These are phyloP conservation scores for Lepidocolaptes lacrymiger DNA, from an alignment of 2,797 vertebrate genomes.

Conservation along the genomic window DNA sequence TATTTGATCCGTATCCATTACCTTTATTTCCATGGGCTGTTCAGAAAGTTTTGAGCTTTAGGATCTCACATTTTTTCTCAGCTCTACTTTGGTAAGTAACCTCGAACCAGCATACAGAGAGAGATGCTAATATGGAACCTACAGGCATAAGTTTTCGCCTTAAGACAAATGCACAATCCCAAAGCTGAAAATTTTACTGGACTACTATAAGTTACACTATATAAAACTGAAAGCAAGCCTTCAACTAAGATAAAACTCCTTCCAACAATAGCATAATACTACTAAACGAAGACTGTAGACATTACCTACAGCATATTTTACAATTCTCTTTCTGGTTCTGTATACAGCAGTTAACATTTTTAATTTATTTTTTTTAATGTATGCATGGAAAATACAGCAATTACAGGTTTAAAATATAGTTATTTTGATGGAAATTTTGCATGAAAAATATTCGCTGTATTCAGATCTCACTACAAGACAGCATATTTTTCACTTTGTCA, in stretches of 20 bases:
- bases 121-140: background rate
- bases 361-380: background rate
- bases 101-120: background rate
- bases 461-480: background rate
- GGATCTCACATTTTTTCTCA: background rate
- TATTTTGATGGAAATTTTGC: background rate
- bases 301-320: background rate
- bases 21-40: background rate
- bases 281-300: background rate
- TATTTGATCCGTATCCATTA: background rate
- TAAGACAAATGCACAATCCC: background rate
- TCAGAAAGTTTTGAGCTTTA: background rate
- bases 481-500: background rate
- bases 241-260: background rate
- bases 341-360: background rate
- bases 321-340: background rate
- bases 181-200: background rate
- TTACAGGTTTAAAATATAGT: background rate
- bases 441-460: background rate
- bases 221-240: background rate
- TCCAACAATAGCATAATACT: background rate
- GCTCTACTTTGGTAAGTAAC: background rate
- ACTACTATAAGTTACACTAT: background rate
- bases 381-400: background rate
- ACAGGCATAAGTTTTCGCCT: background rate